Evolutionary conservation across 1,140 invertebrate genomes (phyloP), one percentile per base, ranked within the genome.

Genomic region (Caenorhabditis brenneri): DNA sequence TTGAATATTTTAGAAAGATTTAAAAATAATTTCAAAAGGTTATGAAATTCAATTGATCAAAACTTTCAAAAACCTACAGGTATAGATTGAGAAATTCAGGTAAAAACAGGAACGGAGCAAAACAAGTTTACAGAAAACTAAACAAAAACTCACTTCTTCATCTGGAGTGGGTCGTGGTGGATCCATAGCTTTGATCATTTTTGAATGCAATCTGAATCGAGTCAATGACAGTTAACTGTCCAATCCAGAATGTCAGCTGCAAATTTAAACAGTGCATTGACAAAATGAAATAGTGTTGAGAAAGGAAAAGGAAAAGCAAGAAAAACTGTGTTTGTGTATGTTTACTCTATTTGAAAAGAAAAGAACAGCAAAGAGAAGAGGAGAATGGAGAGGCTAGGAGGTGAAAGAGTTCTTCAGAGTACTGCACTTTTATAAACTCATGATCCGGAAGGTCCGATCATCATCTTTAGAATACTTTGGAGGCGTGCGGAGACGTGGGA

Each of bases 241-340:
- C 6, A 19, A 48, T 46, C 55, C 60, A 65, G 81, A 69, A n/a
- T n/a, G 46, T 69, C 60, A 46, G 81, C 74, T 65, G 81, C 33
- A 58, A 82, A n/a, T n/a, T n/a, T n/a, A 82, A 60, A 83, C 24
- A 36, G 58, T 24, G 81, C 48, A 74, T 31, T 80, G n/a, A 74
- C 10, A 42, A 12, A 42, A 27, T 27, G 53, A 74, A 74, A 74
- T 74, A 42, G 65, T 74, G 36, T 46, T 36, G 19, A 42, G 42
- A 12, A 42, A n/a, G n/a, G n/a, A 36, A 74, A 74, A 36, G 29
- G 65, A 74, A 74, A 74, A 74, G 65, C 65, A 74, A 74, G 65
- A 74, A 74, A 74, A 74, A 74, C 65, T 74, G n/a, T 74, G 65
- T 74, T 74, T 74, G 36, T 74, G 65, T 74, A 42, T 74, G 65